Evolutionary conservation across 2,888 invertebrate species (phyloP).

Genomic region (Mesoligia furuncula): DNA sequence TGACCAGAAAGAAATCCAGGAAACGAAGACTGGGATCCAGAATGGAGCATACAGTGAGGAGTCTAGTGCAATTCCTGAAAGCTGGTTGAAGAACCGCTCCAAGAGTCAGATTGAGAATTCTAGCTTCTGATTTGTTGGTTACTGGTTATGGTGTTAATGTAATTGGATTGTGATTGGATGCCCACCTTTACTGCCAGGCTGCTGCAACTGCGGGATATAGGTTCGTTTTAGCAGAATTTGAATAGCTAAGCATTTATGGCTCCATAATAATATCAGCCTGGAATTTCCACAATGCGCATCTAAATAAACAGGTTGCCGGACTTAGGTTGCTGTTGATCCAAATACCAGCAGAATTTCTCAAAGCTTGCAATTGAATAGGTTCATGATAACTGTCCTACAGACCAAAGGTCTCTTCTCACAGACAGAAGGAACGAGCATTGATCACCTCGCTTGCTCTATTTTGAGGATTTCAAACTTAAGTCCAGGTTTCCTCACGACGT

Average conservation of each 20-base stretch:
- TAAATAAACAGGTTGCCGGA: not conserved
- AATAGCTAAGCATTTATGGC: not conserved
- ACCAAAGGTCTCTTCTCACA: not conserved
- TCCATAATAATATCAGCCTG: not conserved
- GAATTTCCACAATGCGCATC: too few relatives aligned
- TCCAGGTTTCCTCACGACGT: not conserved
- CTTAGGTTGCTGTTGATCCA: not conserved
- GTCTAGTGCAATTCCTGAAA: constrained; percentile 16
- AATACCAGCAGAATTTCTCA: not conserved
- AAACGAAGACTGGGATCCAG: constrained; percentile 40
- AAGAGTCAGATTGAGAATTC: constrained; percentile 77
- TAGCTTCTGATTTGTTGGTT: constrained; percentile 70
- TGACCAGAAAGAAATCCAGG: constrained; percentile 31
- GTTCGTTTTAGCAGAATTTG: not conserved
- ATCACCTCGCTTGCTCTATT: not conserved
- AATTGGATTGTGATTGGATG: not conserved
- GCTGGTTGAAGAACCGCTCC: constrained; percentile 71
- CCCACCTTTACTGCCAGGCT: constrained; percentile 5
- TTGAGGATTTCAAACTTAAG: not conserved
- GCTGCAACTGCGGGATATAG: not conserved
- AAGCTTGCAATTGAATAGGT: not conserved
- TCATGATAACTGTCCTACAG: not conserved
- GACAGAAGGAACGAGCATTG: not conserved
- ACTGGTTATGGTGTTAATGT: not conserved
- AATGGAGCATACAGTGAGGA: constrained; percentile 35